These are phyloP conservation scores for Homarus gammarus DNA, from an alignment of 2,888 invertebrate genomes.

Conservation along the genomic window DNA sequence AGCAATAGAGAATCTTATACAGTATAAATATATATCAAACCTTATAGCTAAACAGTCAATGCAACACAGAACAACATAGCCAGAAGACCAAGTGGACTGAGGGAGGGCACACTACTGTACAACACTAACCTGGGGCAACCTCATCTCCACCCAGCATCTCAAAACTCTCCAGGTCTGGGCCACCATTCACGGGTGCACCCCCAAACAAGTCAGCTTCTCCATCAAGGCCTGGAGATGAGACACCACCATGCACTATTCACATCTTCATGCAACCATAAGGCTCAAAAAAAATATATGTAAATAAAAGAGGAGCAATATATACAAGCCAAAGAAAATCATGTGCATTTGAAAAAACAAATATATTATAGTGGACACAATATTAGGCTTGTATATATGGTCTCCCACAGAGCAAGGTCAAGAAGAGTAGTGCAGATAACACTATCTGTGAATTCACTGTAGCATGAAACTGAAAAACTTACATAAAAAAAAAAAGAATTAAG, in stretches of 20 bases:
- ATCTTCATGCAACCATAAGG: constrained; percentile 35
- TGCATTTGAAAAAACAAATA: background rate
- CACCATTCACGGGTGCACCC: constrained; percentile 55
- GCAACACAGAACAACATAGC: too few relatives aligned
- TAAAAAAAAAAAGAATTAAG: background rate
- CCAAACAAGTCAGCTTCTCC: constrained; percentile 68
- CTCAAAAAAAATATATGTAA: too few relatives aligned
- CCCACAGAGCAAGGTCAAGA: background rate
- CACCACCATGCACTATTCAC: constrained; percentile 48
- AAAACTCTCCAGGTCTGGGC: constrained; percentile 65
- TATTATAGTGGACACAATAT: background rate
- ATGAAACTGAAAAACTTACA: background rate
- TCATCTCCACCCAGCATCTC: constrained; percentile 73
- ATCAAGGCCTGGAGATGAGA: constrained; percentile 47
- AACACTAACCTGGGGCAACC: constrained; percentile 67
- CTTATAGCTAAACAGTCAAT: too few relatives aligned
- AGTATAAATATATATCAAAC: too few relatives aligned
- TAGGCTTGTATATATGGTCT: constrained; percentile 3
- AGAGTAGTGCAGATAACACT: background rate
- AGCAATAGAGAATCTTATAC: too few relatives aligned
- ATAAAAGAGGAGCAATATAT: constrained; percentile 2
- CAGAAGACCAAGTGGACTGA: too few relatives aligned
- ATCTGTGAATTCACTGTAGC: background rate
- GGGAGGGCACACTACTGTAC: background rate
- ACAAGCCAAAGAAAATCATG: constrained; percentile 15